Base-by-base conservation (phyloP, 2,113 vertebrate genomes). In the Myiozetetes cayanensis region DNA sequence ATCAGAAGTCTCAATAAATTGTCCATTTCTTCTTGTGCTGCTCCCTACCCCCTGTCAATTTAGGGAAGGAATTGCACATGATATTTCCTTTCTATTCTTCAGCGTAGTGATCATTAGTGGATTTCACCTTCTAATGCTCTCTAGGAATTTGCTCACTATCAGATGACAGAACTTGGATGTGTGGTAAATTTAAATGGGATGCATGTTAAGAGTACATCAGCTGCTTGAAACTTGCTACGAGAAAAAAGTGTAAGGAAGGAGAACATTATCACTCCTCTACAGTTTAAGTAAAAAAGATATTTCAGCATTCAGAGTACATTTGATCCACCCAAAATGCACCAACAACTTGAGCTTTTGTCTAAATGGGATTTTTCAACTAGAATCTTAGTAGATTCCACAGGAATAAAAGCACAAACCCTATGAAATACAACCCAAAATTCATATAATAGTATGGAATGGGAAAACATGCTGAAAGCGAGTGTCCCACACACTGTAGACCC, bases 111-210 rank as follows among this genome's bases (percentile, higher is more conserved):
- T 85, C 31, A 27, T 86, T 56, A 84, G 56, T 87, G 43, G 39
- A 52, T 87, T 95, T 90, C 47, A 90, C 89, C 76, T 90, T 89
- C 56, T 86, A 25, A 37, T 62, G 52, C 80, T 90, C 35, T 96
- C 86, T 89, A 95, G 93, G 94, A 92, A 87, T 81, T 81, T 71
- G 35, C 27, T 77, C 7, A 2, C 58, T 92, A 52, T 91, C 61
- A 68, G 76, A 37, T 89, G 76, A 59, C 95, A 93, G 23, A 62
- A 71, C 21, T 72, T 75, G 68, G 44, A 85, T 92, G 92, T 84
- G 44, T 55, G 39, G 46, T 84, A 59, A 72, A 52, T 81, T 71
- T 67, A 78, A 81, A 74, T 84, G 43, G 43, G 27, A 56, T 1
- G 5, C 39, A 24, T 35, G 50, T 4, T 80, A 61, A 50, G 41